Percentiles rank a stretch among this genome's conserved stretches.
Evolutionary conservation across 2,888 invertebrate species (phyloP).

Genomic region (Andrena praecox): DNA sequence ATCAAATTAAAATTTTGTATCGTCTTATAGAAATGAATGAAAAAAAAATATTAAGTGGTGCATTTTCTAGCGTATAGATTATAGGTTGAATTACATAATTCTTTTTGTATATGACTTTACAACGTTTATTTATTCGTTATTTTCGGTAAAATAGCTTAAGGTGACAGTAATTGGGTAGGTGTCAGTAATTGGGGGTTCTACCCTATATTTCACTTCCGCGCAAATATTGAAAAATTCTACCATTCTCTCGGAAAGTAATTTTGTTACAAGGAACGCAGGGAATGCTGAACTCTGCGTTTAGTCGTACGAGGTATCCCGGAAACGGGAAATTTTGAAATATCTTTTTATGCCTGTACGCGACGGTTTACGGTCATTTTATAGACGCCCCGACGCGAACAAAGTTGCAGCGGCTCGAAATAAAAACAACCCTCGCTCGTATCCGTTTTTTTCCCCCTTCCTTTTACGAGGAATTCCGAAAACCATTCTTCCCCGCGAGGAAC

Average conservation of each 20-base stretch:
- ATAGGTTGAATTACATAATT: no score
- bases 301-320: neutral
- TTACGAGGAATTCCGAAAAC: conserved; percentile 51
- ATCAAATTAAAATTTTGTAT: no score
- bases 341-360: conserved; percentile 21
- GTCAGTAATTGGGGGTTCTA: no score
- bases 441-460: conserved; percentile 6
- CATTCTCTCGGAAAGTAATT: neutral
- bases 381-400: conserved; percentile 44
- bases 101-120: no score
- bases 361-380: conserved; percentile 51
- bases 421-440: conserved; percentile 22
- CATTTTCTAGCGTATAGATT: no score
- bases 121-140: no score
- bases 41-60: no score
- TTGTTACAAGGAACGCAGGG: neutral
- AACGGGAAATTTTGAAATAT: conserved; percentile 26
- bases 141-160: no score
- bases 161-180: no score
- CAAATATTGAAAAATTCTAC: neutral
- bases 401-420: conserved; percentile 47
- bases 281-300: conserved; percentile 13
- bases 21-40: no score
- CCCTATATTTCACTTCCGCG: no score
- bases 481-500: conserved; percentile 22